Percentiles rank a stretch among this genome's conserved stretches.
phyloP scores from a whole-genome alignment of 1,140 invertebrate genomes.

The Drosophila arawakana region DNA sequence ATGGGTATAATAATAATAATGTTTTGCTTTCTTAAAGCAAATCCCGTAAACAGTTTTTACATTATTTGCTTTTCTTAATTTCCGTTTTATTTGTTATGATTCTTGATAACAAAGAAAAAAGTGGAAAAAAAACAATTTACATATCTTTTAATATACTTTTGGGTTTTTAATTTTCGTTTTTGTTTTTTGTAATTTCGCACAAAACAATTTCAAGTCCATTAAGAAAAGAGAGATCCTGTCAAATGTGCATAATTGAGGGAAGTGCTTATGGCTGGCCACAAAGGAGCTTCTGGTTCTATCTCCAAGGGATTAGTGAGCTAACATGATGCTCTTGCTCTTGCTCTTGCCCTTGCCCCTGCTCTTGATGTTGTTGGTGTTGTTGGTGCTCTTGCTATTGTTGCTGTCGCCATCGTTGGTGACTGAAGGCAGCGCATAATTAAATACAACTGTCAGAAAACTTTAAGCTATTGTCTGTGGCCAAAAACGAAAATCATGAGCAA shows the following conservation, averaged over 20 bases:
- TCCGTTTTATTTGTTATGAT: conserved; percentile 15
- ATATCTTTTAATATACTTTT: conserved; percentile 15
- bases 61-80: conserved; percentile 15
- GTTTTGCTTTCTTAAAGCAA: neutral
- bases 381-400: neutral
- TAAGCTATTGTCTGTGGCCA: conserved; percentile 62
- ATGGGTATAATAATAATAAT: neutral
- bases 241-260: conserved; percentile 51
- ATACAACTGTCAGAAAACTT: conserved; percentile 75
- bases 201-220: conserved; percentile 38
- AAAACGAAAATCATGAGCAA: conserved; percentile 5
- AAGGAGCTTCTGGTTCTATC: conserved; percentile 18
- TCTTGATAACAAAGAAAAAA: neutral
- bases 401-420: neutral
- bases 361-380: too few species aligned
- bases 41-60: conserved; percentile 5
- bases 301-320: conserved; percentile 14
- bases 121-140: conserved; percentile 8
- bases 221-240: conserved; percentile 28
- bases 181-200: conserved; percentile 11
- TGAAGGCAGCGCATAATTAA: conserved; percentile 66
- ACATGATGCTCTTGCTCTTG: neutral
- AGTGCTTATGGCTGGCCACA: conserved; percentile 33
- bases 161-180: conserved; percentile 26
- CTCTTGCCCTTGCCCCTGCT: too few species aligned